Conservation (phyloP, 2,797 vertebrate genomes). For the Halcyon smyrnensis region DNA sequence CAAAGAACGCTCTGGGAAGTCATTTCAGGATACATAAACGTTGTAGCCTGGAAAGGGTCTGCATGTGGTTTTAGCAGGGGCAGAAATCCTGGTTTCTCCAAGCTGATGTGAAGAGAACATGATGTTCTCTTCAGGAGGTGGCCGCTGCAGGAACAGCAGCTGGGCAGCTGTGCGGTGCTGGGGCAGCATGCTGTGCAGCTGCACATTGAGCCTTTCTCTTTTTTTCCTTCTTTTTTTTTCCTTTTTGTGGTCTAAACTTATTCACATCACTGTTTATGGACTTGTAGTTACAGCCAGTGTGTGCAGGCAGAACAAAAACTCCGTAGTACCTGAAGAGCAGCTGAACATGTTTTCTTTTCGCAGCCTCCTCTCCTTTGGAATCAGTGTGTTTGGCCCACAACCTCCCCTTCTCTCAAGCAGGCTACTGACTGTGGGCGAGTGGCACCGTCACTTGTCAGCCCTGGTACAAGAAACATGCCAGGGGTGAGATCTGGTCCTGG, state of each 20-base stretch:
- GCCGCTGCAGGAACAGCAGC: slow-evolving; percentile 32
- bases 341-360: not conserved
- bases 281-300: not conserved
- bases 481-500: not conserved
- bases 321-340: not conserved
- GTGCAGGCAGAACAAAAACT: not conserved
- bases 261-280: not conserved
- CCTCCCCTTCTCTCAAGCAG: not conserved
- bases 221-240: too few species aligned
- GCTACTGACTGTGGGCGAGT: not conserved
- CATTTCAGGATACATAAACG: slow-evolving; percentile 43
- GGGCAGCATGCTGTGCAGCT: not conserved
- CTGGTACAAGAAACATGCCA: not conserved
- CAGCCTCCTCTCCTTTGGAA: not conserved
- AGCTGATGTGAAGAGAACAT: slow-evolving; percentile 11
- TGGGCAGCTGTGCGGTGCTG: not conserved
- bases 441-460: not conserved
- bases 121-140: slow-evolving; percentile 18
- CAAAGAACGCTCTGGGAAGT: not conserved
- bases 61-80: slow-evolving; percentile 30
- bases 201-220: not conserved
- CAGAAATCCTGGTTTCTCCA: not conserved
- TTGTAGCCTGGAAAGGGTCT: slow-evolving; percentile 11
- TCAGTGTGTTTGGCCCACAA: not conserved
- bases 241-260: not conserved